Evolutionary conservation across 2,113 vertebrate genomes (phyloP), one percentile per base, ranked within the genome.

Genomic region (Nestor notabilis): DNA sequence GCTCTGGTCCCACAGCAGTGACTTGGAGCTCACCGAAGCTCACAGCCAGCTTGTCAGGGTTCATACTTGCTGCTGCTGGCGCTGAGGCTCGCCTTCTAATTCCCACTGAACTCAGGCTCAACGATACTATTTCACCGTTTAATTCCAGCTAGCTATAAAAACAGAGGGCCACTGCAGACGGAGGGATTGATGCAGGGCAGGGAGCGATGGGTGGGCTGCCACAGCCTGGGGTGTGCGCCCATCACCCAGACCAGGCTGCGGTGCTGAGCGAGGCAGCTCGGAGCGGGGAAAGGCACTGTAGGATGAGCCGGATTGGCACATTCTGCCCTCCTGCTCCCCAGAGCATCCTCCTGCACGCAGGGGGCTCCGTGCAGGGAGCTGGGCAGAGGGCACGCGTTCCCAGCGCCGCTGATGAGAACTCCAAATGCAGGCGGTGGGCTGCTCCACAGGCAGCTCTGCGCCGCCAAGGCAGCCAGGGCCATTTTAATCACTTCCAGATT

Each of bases 401-500:
- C 97, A 93, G 93, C 87, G 44, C 87, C 1, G 37, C 97, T 98
- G 98, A 98, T 97, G 98, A 98, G 98, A 98, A 97, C 97, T 97
- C 98, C 98, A 98, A 98, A 98, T 95, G 97, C 97, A 47, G 97
- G 7, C 56, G 71, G 97, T 77, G 97, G 97, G 97, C 96, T 94
- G 96, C 93, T 97, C 97, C 2, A 25, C 92, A 89, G 97, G 96
- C 96, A 96, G 97, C 95, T 94, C 97, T 21, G 94, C 5, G 77
- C 96, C 17, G 89, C 41, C 2, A 43, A 97, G 95, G 94, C 96
- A 97, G 97, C 97, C 98, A 68, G 74, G 92, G 97, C 98, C 55
- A 90, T 97, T 98, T 98, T 99, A 99, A 99, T 99, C 99, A 98
- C 99, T 99, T 99, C 99, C 99, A 99, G 99, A 99, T 99, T 99